A percentile compares a stretch with the other conserved stretches of the same genome.
These are phyloP conservation scores for Prionace glauca DNA, from an alignment of 2,797 vertebrate species.

Conservation along the genomic window DNA sequence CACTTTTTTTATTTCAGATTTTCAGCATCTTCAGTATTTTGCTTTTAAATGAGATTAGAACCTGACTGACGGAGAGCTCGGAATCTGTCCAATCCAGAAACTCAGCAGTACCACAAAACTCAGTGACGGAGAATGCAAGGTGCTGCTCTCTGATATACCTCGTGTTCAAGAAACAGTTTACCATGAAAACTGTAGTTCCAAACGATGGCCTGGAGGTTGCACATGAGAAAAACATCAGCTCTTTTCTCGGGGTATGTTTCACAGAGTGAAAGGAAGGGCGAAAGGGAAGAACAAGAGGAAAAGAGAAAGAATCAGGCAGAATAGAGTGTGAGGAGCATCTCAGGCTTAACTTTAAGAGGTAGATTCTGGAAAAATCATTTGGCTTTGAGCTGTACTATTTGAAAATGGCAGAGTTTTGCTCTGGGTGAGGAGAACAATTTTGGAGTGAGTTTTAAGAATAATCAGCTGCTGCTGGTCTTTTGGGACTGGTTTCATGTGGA, in stretches of 20 bases:
- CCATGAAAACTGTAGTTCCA: not conserved
- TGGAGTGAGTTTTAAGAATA: not conserved
- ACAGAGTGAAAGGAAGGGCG: not conserved
- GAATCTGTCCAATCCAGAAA: not conserved
- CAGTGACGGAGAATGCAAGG: not conserved
- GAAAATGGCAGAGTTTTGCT: not conserved
- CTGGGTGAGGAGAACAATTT: not conserved
- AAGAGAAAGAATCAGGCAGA: not conserved
- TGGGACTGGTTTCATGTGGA: not conserved
- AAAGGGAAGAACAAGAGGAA: no score
- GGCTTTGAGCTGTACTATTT: not conserved
- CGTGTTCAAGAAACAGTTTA: not conserved
- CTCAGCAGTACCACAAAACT: not conserved
- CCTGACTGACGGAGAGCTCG: no score
- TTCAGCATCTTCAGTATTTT: no score
- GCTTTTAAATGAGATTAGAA: not conserved
- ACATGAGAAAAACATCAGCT: not conserved
- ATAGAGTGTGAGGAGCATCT: not conserved
- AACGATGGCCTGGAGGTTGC: not conserved
- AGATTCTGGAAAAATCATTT: not conserved
- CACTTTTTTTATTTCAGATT: no score
- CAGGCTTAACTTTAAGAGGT: not conserved
- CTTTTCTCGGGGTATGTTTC: no score
- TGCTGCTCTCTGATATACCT: not conserved
- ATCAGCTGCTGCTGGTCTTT: not conserved